These are phyloP conservation scores for Salpingus planirostris DNA, from an alignment of 2,888 invertebrate genomes.

Conservation along the genomic window DNA sequence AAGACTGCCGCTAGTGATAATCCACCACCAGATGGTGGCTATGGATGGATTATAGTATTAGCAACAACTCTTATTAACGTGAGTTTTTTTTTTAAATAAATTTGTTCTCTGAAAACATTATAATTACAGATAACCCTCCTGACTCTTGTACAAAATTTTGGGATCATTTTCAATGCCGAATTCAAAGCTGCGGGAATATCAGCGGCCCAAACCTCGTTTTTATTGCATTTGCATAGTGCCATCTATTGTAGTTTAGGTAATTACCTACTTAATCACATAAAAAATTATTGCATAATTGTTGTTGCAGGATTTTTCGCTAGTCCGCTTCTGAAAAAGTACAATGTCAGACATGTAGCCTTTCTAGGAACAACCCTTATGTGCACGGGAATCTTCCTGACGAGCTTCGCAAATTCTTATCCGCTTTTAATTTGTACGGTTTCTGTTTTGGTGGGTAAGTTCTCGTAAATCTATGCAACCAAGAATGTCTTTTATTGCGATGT, in stretches of 20 bases:
- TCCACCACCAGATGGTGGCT: conserved; percentile 44
- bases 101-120: not conserved
- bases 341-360: conserved; percentile 38
- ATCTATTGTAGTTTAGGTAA: conserved; percentile 39
- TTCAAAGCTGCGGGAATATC: conserved; percentile 34
- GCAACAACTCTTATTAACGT: conserved; percentile 41
- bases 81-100: no score
- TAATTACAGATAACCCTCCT: conserved; percentile 35
- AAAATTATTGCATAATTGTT: no score
- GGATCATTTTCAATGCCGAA: conserved; percentile 38
- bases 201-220: conserved; percentile 39
- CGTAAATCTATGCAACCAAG: no score
- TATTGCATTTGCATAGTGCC: conserved; percentile 40
- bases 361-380: conserved; percentile 38
- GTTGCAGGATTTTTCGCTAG: conserved; percentile 40
- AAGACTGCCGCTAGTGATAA: no score
- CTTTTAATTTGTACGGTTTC: conserved; percentile 39
- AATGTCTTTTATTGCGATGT: not conserved
- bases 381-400: conserved; percentile 38
- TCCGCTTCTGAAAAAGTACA: conserved; percentile 39
- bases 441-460: conserved; percentile 28
- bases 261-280: no score
- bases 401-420: conserved; percentile 37
- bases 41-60: conserved; percentile 44
- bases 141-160: conserved; percentile 40